A percentile compares a stretch with the other conserved stretches of the same genome.
Evolutionary conservation across 2,797 vertebrate species (phyloP).

Genomic region (Pogoniulus pusillus): DNA sequence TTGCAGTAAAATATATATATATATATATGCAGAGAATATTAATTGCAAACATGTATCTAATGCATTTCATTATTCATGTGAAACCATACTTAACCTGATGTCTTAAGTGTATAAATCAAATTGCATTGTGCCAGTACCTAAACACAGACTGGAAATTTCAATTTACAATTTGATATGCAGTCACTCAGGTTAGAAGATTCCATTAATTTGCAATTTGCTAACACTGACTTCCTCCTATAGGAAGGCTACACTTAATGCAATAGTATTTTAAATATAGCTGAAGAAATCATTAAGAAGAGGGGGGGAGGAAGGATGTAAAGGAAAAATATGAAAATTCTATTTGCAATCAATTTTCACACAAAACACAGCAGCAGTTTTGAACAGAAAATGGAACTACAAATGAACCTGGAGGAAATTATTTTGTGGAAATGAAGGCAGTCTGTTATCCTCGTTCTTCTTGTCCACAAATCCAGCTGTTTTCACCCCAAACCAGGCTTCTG

Average conservation of each 20-base stretch:
- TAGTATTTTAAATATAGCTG: not conserved
- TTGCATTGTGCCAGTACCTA: not conserved
- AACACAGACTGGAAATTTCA: slow-evolving; percentile 30
- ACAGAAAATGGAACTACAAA: not conserved
- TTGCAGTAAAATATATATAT: not conserved
- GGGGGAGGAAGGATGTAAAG: too few species aligned
- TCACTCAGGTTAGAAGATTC: not conserved
- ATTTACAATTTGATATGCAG: slow-evolving; percentile 18
- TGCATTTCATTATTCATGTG: slow-evolving; percentile 3
- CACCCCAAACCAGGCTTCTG: not conserved
- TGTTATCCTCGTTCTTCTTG: not conserved
- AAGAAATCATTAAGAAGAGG: not conserved
- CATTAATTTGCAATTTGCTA: slow-evolving; percentile 16
- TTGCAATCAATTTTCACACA: not conserved
- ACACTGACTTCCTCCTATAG: not conserved
- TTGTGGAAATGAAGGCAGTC: not conserved
- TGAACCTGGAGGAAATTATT: not conserved
- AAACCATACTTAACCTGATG: not conserved
- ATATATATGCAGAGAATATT: not conserved
- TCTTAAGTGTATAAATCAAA: slow-evolving; percentile 23
- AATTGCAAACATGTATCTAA: not conserved
- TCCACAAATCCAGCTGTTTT: not conserved
- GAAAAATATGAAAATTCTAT: not conserved
- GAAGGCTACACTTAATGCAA: not conserved
- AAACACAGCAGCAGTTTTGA: not conserved